Evolutionary conservation across 2,797 vertebrate species (phyloP).

Genomic region (Helostoma temminkii): DNA sequence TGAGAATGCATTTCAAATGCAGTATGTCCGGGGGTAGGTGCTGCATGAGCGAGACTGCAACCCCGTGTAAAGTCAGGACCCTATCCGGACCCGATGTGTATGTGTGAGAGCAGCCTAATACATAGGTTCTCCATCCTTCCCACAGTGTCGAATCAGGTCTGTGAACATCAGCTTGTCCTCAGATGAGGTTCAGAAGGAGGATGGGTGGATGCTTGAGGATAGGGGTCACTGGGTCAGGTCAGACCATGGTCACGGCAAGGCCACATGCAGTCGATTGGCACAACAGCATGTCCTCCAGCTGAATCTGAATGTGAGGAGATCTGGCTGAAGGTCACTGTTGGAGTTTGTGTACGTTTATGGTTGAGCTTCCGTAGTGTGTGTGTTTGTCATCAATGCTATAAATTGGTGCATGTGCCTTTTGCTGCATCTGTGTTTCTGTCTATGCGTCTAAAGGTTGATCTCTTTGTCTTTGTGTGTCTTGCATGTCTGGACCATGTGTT

Average conservation of each 20-base stretch:
- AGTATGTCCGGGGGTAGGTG: too few relatives aligned
- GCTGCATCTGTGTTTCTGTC: not conserved
- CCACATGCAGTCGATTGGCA: slow-evolving; percentile 6
- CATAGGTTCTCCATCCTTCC: slow-evolving; percentile 1
- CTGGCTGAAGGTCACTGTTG: not conserved
- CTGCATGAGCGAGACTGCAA: too few relatives aligned
- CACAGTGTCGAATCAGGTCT: slow-evolving; percentile 30
- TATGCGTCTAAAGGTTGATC: slow-evolving; percentile 16
- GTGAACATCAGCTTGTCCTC: slow-evolving; percentile 28
- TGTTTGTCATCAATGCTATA: not conserved
- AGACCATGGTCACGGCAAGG: slow-evolving; percentile 38
- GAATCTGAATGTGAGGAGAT: slow-evolving; percentile 5
- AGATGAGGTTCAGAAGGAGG: slow-evolving; percentile 30
- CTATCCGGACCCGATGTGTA: too few relatives aligned
- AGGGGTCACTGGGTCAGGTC: slow-evolving; percentile 60
- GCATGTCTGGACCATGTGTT: slow-evolving; percentile 7
- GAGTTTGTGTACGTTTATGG: not conserved
- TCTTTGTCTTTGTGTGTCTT: slow-evolving; percentile 20
- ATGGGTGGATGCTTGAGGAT: slow-evolving; percentile 26
- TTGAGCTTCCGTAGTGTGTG: not conserved
- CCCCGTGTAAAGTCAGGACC: too few relatives aligned
- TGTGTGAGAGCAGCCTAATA: slow-evolving; percentile 30
- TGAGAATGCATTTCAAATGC: too few relatives aligned
- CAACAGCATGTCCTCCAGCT: slow-evolving; percentile 5
- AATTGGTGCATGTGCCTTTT: not conserved